These are phyloP conservation scores for Bellardia bayeri DNA, from an alignment of 2,888 invertebrate genomes.

Conservation along the genomic window DNA sequence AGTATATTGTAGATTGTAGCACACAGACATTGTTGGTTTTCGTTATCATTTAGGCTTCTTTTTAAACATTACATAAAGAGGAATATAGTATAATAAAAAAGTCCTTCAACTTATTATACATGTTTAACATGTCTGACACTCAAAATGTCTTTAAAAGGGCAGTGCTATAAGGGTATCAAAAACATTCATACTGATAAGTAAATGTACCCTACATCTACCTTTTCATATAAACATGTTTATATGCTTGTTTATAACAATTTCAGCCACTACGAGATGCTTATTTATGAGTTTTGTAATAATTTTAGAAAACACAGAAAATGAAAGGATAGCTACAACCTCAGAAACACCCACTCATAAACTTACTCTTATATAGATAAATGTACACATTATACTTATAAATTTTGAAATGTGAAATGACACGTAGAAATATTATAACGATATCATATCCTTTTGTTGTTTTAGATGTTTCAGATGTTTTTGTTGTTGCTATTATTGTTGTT, in stretches of 20 bases:
- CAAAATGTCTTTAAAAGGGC: neutral
- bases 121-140: neutral
- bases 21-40: neutral
- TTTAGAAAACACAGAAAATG: neutral
- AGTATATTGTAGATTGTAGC: neutral
- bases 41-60: neutral
- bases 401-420: constrained; percentile 65
- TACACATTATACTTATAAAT: constrained; percentile 40
- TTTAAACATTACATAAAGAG: neutral
- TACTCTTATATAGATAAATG: neutral
- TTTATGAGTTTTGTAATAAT: constrained; percentile 55
- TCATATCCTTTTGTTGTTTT: constrained; percentile 39
- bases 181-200: neutral
- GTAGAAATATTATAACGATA: constrained; percentile 56
- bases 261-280: constrained; percentile 46
- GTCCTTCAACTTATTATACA: neutral
- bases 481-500: neutral
- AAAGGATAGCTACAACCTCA: neutral
- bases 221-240: constrained; percentile 19
- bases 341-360: constrained; percentile 19
- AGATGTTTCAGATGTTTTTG: neutral
- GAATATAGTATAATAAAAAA: neutral
- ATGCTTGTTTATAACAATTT: constrained; percentile 37
- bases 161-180: no score
- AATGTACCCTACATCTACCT: neutral